Conservation (phyloP, 2,888 invertebrate genomes). For the Watsonalla cultraria region DNA sequence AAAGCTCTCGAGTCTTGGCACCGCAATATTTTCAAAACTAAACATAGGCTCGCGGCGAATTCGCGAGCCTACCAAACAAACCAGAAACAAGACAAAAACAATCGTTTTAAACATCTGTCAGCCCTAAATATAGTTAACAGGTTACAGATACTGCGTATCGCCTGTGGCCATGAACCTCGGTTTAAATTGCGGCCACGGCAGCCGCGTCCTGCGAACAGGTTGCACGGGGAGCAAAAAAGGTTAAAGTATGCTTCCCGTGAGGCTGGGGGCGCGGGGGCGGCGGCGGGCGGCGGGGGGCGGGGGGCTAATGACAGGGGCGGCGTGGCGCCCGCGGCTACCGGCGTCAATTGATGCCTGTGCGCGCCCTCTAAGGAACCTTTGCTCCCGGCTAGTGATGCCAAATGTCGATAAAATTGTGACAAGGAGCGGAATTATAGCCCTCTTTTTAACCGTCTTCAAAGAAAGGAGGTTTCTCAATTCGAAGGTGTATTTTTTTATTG, state of each 20-base stretch:
- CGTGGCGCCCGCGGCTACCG: slow-evolving; percentile 75
- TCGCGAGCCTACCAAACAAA: slow-evolving; percentile 1
- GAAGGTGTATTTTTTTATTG: neutral
- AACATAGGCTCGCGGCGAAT: no score
- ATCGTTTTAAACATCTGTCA: neutral
- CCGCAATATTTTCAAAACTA: no score
- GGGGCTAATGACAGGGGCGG: slow-evolving; percentile 76
- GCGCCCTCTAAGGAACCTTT: slow-evolving; percentile 73
- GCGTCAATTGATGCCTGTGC: slow-evolving; percentile 77
- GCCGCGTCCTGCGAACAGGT: slow-evolving; percentile 70
- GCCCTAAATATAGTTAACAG: slow-evolving; percentile 37
- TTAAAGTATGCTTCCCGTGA: slow-evolving; percentile 68
- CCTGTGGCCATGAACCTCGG: slow-evolving; percentile 74
- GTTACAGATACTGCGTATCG: slow-evolving; percentile 65
- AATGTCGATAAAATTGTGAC: slow-evolving; percentile 63
- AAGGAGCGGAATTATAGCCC: slow-evolving; percentile 42
- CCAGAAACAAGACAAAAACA: neutral
- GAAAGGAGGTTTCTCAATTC: no score
- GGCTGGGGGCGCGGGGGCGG: slow-evolving; percentile 25
- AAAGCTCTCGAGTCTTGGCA: no score
- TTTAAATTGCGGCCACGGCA: slow-evolving; percentile 70
- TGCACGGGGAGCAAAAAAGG: slow-evolving; percentile 74
- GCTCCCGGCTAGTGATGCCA: slow-evolving; percentile 76
- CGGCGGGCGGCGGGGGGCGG: slow-evolving; percentile 27
- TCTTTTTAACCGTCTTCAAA: neutral